Base-by-base conservation (phyloP, 2,888 invertebrate genomes). In the Plemyria rubiginata region DNA sequence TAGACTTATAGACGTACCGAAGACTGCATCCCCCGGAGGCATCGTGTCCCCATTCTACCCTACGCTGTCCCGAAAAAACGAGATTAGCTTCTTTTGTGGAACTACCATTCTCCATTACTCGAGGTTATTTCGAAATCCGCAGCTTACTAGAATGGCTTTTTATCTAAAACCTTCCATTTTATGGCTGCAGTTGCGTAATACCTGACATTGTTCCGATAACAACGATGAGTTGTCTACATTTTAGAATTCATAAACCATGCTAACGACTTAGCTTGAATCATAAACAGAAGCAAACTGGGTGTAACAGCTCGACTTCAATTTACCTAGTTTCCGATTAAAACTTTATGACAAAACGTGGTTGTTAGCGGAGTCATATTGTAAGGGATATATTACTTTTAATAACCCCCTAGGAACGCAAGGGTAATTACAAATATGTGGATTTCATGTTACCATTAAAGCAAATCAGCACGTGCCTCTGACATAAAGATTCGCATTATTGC, bases 401-500 rank as follows among this genome's bases (percentile, higher is more conserved):
- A 56, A 54, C 62, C 77, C 70, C 76, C 77, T 68, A 67, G 62
- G 70, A 75, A 79, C 77, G 80, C 82, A 53, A 48, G 15, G 45
- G 61, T 62, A 85, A 90, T 92, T 86, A 90, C 81, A 80, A 84
- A 89, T 89, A 91, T 88, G 90, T 78, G 86, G 82, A 86, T 86
- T 88, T 84, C 88, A 82, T 89, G 88, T 90, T 77, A 76, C 82
- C 85, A 86, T 88, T 89, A 86, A 75, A 73, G 78, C 78, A 81
- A 83, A 85, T 87, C 87, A 88, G 90, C 92, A 91, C 92, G 92
- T 92, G 92, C 82, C 87, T 74, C 61, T 67, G 86, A 80, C 90
- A 91, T 92, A 91, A 90, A 92, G 91, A 90, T 89, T 87, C 89
- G 84, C 87, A 89, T 91, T 92, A 91, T 88, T 88, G 82, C 85